phyloP scores from a whole-genome alignment of 2,797 vertebrate species.

The Megalops cyprinoides region DNA sequence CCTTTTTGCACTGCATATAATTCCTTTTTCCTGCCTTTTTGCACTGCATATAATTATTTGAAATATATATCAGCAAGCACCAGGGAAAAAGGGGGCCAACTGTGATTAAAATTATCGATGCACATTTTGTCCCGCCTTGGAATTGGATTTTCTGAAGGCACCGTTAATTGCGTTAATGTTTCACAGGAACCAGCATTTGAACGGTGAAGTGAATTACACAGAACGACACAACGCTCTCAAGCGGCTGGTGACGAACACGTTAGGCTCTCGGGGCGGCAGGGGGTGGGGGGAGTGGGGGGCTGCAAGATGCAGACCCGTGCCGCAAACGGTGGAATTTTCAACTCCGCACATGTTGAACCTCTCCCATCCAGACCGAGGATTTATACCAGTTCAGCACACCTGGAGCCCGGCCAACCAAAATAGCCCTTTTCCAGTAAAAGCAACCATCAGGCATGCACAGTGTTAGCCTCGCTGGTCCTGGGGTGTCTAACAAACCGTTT shows the following conservation, averaged over 20 bases:
- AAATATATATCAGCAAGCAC: not conserved
- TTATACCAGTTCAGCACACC: constrained; percentile 12
- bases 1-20: too few relatives aligned
- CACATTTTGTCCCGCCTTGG: not conserved
- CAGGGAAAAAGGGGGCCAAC: too few relatives aligned
- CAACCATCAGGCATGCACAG: constrained; percentile 42
- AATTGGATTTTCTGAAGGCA: not conserved
- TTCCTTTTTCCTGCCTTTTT: not conserved
- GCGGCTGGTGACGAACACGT: too few relatives aligned
- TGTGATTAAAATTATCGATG: not conserved
- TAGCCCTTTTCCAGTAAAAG: constrained; percentile 40
- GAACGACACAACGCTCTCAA: constrained; percentile 15
- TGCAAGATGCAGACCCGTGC: too few relatives aligned
- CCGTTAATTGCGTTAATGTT: not conserved
- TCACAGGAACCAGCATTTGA: not conserved
- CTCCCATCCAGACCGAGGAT: constrained; percentile 19
- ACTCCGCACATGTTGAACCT: constrained; percentile 40
- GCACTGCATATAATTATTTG: not conserved
- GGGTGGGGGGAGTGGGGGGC: too few relatives aligned
- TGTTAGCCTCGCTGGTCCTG: constrained; percentile 40
- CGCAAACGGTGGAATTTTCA: constrained; percentile 37
- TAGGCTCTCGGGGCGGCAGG: too few relatives aligned
- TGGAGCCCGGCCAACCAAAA: constrained; percentile 56
- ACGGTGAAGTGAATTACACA: not conserved
- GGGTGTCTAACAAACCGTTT: constrained; percentile 28